Evolutionary conservation across 2,888 invertebrate genomes (phyloP), one percentile per base, ranked within the genome.

Genomic region (Chaetogeoica ovagalla): DNA sequence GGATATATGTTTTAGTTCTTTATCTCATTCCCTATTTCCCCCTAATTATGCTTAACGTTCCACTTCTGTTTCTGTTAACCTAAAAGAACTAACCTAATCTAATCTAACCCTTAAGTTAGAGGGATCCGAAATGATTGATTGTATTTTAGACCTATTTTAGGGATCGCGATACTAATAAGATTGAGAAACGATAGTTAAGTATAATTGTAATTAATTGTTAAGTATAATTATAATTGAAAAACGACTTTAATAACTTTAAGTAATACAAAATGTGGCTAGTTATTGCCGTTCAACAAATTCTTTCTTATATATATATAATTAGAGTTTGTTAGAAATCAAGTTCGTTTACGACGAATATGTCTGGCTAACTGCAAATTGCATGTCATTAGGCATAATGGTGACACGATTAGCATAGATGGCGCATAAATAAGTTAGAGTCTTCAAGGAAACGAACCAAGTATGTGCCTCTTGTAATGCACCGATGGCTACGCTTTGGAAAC

Each of bases 351-450:
- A 86, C 97, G 94, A 88, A 97, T 97, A 90, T 97, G 92, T 87
- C 96, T 92, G 82, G 97, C 97, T 87, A 97, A 90, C 88, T 97
- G 96, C 86, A 97, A n/a, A n/a, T n/a, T n/a, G n/a, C n/a, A n/a
- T 97, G 87, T 97, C 97, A 89, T 97, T 97, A 85, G 97, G 97
- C 96, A 97, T 97, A 88, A 97, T 97, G 84, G 97, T 97, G 81
- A 97, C 97, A 85, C 97, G 92, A 88, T 97, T 97, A 85, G 97
- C 97, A 86, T 97, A 97, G 87, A 97, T 97, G 84, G 96, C 97
- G 89, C 96, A 97, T 90, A 97, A 90, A n/a, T n/a, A n/a, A n/a
- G 88, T 97, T 97, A 84, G 97, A 97, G 89, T 97, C 97, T 90
- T 97, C 97, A 88, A 98, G 97, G 82, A 98, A 89, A 83, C 97